phyloP scores from a whole-genome alignment of 2,888 invertebrate species.

The Caenorhabditis doughertyi region DNA sequence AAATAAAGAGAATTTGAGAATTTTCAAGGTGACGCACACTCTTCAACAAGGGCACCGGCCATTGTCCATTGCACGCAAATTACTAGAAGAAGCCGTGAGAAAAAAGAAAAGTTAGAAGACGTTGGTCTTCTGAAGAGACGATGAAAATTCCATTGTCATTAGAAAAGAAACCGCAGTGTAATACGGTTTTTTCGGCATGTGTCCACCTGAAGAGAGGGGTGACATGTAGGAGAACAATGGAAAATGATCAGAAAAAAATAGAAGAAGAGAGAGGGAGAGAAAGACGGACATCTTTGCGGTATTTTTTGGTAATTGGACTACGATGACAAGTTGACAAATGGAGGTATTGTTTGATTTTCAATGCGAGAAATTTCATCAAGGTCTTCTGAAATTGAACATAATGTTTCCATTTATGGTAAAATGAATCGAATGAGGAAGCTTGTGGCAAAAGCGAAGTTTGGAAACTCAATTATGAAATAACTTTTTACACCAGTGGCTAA shows the following conservation, averaged over 20 bases:
- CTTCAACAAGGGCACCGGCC: constrained; percentile 19
- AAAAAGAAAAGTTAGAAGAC: not conserved
- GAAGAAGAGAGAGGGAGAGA: not conserved
- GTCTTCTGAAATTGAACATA: constrained; percentile 48
- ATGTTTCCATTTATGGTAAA: constrained; percentile 34
- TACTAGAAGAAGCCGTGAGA: constrained; percentile 27
- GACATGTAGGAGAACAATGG: constrained; percentile 35
- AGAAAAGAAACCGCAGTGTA: constrained; percentile 31
- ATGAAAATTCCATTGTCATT: constrained; percentile 40
- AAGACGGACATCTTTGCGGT: constrained; percentile 44
- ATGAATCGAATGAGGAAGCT: constrained; percentile 20
- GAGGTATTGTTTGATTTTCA: constrained; percentile 50
- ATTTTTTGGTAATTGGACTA: constrained; percentile 56
- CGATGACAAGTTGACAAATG: constrained; percentile 25
- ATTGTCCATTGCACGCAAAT: constrained; percentile 61
- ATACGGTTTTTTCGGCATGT: constrained; percentile 58
- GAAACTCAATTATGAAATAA: not conserved
- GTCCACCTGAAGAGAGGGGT: constrained; percentile 37
- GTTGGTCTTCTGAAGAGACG: not conserved
- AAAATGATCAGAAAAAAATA: not conserved
- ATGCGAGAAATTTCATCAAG: constrained; percentile 24
- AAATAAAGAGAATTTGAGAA: not conserved
- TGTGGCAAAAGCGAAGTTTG: not conserved
- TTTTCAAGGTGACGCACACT: constrained; percentile 46
- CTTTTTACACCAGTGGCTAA: too few species aligned